A percentile compares a stretch with the other conserved stretches of the same genome.
phyloP scores from a whole-genome alignment of 2,888 invertebrate species.

The Limenitis camilla region DNA sequence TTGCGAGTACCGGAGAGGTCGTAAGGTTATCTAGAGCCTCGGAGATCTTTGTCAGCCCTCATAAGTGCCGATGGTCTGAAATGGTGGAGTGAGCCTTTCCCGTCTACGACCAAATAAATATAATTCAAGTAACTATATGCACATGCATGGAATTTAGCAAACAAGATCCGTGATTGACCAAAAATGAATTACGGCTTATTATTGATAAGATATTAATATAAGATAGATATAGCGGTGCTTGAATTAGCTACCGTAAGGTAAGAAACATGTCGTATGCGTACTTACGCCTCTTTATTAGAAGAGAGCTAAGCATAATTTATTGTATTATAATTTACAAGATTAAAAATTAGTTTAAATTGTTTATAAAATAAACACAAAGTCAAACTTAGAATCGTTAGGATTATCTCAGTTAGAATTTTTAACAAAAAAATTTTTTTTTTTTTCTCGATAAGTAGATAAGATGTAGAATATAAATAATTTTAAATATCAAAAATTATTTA shows the following conservation, averaged over 20 bases:
- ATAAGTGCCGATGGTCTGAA: slow-evolving; percentile 33
- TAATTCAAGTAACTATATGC: slow-evolving; percentile 24
- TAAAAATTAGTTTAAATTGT: too few species aligned
- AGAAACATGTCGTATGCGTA: not conserved
- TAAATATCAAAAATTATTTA: too few species aligned
- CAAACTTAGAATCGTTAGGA: too few species aligned
- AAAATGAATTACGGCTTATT: slow-evolving; percentile 38
- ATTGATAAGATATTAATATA: slow-evolving; percentile 40
- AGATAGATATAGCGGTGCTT: slow-evolving; percentile 31
- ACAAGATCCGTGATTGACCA: slow-evolving; percentile 37
- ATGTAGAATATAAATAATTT: too few species aligned
- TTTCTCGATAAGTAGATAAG: too few species aligned
- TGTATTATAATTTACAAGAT: too few species aligned
- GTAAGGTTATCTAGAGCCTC: slow-evolving; percentile 41
- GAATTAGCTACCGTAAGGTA: slow-evolving; percentile 9
- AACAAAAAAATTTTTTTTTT: too few species aligned
- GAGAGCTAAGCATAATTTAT: too few species aligned
- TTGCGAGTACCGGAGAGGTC: slow-evolving; percentile 39
- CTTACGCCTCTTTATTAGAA: too few species aligned
- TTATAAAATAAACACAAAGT: too few species aligned
- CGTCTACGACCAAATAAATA: slow-evolving; percentile 19
- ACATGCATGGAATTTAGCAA: slow-evolving; percentile 22
- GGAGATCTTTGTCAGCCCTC: slow-evolving; percentile 48
- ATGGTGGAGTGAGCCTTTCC: slow-evolving; percentile 22
- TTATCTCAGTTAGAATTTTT: too few species aligned